Evolutionary conservation across 2,888 invertebrate genomes (phyloP).

Genomic region (Noctua pronuba): DNA sequence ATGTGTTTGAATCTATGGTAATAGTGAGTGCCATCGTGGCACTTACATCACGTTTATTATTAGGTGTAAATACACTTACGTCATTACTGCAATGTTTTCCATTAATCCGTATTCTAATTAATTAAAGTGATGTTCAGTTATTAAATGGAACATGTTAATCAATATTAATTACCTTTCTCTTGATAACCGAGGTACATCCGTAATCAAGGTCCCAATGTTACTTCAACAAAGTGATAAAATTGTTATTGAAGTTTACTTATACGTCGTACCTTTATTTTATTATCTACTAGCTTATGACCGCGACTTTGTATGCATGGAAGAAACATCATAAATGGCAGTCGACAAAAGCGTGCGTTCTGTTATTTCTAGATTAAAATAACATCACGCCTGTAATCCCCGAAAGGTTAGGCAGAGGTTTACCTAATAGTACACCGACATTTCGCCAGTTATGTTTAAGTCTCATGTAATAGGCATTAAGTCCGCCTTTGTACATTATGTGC

Average conservation of each 20-base stretch:
- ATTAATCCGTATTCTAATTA: slow-evolving; percentile 20
- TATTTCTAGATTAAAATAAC: too few relatives aligned
- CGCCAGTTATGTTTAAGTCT: too few relatives aligned
- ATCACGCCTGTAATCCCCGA: too few relatives aligned
- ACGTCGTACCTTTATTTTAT: neutral
- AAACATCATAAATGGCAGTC: too few relatives aligned
- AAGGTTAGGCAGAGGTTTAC: too few relatives aligned
- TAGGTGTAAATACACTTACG: neutral
- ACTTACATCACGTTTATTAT: neutral
- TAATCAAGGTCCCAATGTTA: slow-evolving; percentile 25
- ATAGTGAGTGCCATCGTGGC: neutral
- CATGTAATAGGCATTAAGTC: too few relatives aligned
- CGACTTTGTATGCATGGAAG: too few relatives aligned
- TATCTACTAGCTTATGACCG: too few relatives aligned
- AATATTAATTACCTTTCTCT: slow-evolving; percentile 34
- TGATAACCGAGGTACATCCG: slow-evolving; percentile 8
- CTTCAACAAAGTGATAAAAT: slow-evolving; percentile 17
- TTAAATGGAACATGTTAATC: slow-evolving; percentile 31
- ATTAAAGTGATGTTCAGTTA: slow-evolving; percentile 34
- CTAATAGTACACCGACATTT: too few relatives aligned
- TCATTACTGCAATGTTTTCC: slow-evolving; percentile 1
- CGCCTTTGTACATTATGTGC: too few relatives aligned
- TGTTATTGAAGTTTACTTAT: neutral
- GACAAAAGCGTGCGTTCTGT: too few relatives aligned
- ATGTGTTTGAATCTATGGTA: neutral